phyloP scores from a whole-genome alignment of 2,113 vertebrate genomes.

The Taurulus bubalis region DNA sequence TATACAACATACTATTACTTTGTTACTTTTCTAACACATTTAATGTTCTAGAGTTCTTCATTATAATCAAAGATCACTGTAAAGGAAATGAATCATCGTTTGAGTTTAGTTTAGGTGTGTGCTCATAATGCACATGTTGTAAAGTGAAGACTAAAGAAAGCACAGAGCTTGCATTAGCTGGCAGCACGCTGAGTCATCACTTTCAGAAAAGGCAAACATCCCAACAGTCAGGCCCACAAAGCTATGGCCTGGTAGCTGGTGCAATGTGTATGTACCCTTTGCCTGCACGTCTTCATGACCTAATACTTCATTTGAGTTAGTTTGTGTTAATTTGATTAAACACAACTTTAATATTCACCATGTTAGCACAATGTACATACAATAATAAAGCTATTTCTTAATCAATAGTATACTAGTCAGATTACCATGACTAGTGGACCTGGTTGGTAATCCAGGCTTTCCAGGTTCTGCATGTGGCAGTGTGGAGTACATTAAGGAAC shows the following conservation, averaged over 20 bases:
- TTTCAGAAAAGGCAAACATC: constrained; percentile 17
- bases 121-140: neutral
- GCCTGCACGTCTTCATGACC: too few species aligned
- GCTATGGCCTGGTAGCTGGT: too few species aligned
- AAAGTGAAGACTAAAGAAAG: neutral
- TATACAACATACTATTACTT: neutral
- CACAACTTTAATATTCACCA: too few species aligned
- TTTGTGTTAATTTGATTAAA: too few species aligned
- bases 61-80: constrained; percentile 14
- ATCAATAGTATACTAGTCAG: neutral
- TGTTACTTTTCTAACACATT: constrained; percentile 2
- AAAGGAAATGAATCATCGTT: constrained; percentile 21
- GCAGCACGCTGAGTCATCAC: constrained; percentile 3
- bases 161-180: constrained; percentile 13
- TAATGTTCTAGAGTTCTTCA: neutral
- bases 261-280: too few species aligned
- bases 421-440: neutral
- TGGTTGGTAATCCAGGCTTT: too few species aligned
- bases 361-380: too few species aligned
- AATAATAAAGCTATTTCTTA: too few species aligned
- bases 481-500: too few species aligned
- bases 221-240: too few species aligned
- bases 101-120: constrained; percentile 13
- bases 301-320: too few species aligned
- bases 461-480: too few species aligned